phyloP scores from a whole-genome alignment of 2,113 vertebrate genomes.

The Hipposideros armiger region DNA sequence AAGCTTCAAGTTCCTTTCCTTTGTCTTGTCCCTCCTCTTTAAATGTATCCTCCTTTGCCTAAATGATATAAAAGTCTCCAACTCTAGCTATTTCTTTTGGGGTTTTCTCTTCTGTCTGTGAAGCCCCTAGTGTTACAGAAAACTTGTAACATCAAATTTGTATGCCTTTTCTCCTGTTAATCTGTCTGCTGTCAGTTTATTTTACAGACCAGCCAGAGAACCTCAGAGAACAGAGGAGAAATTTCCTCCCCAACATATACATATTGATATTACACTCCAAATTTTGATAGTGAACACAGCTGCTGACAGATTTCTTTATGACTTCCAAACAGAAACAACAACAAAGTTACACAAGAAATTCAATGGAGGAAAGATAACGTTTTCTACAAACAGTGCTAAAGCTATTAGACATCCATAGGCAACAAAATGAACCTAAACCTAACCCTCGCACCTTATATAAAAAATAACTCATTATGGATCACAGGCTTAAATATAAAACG shows the following conservation, averaged over 20 bases:
- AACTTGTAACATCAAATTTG: not conserved
- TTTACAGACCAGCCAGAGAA: not conserved
- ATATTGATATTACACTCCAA: not conserved
- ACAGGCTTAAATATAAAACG: no score
- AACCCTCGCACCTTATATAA: no score
- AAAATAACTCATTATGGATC: no score
- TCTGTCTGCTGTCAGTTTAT: no score
- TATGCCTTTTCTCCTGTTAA: not conserved
- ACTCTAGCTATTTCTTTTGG: not conserved
- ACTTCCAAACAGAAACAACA: not conserved
- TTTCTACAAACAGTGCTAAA: no score
- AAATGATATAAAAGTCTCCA: not conserved
- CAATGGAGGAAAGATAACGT: no score
- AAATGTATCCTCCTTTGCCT: not conserved
- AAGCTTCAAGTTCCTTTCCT: not conserved
- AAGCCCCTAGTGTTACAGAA: not conserved
- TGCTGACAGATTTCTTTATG: not conserved
- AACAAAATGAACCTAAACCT: no score
- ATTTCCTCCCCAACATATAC: not conserved
- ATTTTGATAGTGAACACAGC: not conserved
- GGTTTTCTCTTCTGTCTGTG: not conserved
- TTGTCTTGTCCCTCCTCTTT: not conserved
- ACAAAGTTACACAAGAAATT: no score
- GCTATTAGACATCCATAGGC: no score
- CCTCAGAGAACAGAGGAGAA: not conserved